Evolutionary conservation across 1,140 invertebrate genomes (phyloP).

Genomic region (Halictus rubicundus): DNA sequence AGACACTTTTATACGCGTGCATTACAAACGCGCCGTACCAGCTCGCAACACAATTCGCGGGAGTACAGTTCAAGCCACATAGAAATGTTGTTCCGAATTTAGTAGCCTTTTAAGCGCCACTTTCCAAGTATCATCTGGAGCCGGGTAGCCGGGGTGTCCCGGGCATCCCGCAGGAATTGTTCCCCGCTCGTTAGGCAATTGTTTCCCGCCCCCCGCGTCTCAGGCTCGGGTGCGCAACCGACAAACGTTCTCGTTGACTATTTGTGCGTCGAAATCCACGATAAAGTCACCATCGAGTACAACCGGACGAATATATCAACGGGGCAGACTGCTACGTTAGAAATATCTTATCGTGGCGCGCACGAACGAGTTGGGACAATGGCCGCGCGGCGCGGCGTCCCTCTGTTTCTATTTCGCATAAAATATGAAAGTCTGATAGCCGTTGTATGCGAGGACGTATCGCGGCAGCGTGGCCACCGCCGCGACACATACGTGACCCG

Average conservation of each 20-base stretch:
- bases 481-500: neutral
- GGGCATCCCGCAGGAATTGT: neutral
- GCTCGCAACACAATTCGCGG: neutral
- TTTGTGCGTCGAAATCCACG: neutral
- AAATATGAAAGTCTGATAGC: slow-evolving; percentile 15
- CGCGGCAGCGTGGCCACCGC: neutral
- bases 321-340: neutral
- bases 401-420: neutral
- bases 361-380: neutral
- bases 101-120: neutral
- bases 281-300: slow-evolving; percentile 3
- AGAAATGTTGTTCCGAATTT: neutral
- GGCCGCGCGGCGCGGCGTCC: no score
- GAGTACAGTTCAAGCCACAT: neutral
- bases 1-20: neutral
- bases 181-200: neutral
- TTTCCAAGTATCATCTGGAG: slow-evolving; percentile 6
- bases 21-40: neutral
- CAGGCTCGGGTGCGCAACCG: neutral
- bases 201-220: neutral
- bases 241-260: neutral
- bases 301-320: neutral
- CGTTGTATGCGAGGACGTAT: no score
- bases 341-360: neutral
- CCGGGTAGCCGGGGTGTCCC: neutral